A percentile compares a stretch with the other conserved stretches of the same genome.
phyloP scores from a whole-genome alignment of 2,797 vertebrate genomes.

The Enteromius unitaeniatus region DNA sequence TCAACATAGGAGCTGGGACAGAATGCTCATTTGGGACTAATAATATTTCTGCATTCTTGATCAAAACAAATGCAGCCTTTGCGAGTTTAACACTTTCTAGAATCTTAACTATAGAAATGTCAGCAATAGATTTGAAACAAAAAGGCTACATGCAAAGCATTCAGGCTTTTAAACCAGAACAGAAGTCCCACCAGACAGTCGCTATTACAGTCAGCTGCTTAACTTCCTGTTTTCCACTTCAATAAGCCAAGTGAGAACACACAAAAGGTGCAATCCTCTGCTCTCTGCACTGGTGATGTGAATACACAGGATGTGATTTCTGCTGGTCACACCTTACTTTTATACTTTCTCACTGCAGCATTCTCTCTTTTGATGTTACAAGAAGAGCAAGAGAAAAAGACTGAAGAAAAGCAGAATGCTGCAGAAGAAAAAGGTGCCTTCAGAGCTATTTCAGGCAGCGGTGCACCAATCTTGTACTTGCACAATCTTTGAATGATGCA shows the following conservation, averaged over 20 bases:
- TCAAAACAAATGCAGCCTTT: neutral
- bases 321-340: constrained; percentile 15
- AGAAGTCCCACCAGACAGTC: constrained; percentile 20
- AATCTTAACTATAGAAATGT: neutral
- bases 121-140: neutral
- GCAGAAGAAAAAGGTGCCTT: constrained; percentile 28
- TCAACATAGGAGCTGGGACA: too few relatives aligned
- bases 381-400: constrained; percentile 54
- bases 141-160: neutral
- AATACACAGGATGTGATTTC: constrained; percentile 16
- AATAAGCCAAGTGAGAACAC: constrained; percentile 12
- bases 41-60: neutral
- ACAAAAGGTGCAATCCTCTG: constrained; percentile 15
- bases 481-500: neutral
- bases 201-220: constrained; percentile 35
- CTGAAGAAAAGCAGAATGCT: constrained; percentile 24
- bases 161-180: constrained; percentile 5
- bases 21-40: too few relatives aligned
- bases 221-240: constrained; percentile 49
- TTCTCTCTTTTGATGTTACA: constrained; percentile 12
- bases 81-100: neutral
- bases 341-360: neutral
- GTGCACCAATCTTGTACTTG: neutral
- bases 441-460: neutral
- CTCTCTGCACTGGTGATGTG: constrained; percentile 24